These are phyloP conservation scores for Nothocercus nigrocapillus DNA, from an alignment of 2,113 vertebrate species.

Conservation along the genomic window DNA sequence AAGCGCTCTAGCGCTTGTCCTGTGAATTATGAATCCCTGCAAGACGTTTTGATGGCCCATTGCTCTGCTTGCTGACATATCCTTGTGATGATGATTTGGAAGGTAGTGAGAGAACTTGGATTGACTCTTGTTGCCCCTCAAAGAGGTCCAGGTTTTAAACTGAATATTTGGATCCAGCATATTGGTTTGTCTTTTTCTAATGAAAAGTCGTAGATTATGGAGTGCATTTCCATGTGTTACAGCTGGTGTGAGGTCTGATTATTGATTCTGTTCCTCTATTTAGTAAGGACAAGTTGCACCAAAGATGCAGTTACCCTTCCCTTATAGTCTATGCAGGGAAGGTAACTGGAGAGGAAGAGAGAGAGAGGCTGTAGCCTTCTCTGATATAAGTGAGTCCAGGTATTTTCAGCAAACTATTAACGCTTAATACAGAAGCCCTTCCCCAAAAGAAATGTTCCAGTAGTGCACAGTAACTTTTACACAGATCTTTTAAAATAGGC, in stretches of 20 bases:
- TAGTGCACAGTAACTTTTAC: neutral
- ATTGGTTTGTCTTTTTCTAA: neutral
- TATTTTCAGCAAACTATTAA: neutral
- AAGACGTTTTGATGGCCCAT: neutral
- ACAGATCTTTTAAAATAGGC: conserved; percentile 30
- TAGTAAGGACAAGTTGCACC: neutral
- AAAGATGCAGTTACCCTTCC: neutral
- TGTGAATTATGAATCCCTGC: neutral
- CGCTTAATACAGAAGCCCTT: neutral
- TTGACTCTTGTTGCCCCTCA: neutral
- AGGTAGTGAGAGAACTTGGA: neutral
- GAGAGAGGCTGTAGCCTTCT: neutral
- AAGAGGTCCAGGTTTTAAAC: neutral
- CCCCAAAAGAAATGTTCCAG: neutral
- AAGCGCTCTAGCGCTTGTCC: neutral
- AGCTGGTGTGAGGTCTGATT: neutral
- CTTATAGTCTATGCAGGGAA: neutral
- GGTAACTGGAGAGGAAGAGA: neutral
- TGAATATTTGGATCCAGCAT: neutral
- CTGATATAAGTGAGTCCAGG: neutral
- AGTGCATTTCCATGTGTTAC: neutral
- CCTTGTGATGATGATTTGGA: neutral
- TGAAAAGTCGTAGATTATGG: neutral
- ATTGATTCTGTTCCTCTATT: neutral
- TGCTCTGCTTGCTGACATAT: neutral